phyloP scores from a whole-genome alignment of 1,140 invertebrate species.

The Dreissena polymorpha region DNA sequence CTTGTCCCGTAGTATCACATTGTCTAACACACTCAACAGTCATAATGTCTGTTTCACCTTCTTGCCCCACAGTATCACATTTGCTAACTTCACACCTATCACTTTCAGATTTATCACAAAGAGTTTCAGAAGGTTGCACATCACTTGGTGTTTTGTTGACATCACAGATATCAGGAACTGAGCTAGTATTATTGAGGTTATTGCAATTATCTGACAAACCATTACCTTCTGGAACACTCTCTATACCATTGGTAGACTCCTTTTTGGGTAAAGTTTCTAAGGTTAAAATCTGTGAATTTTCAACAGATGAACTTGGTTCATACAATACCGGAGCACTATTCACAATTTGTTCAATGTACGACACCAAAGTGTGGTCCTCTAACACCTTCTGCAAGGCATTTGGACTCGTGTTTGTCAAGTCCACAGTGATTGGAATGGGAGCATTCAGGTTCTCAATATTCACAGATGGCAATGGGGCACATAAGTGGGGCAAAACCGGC shows the following conservation, averaged over 20 bases:
- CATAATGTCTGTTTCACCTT: not conserved
- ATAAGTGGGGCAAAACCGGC: constrained; percentile 32
- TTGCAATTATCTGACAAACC: not conserved
- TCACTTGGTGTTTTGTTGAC: not conserved
- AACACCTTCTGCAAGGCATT: constrained; percentile 23
- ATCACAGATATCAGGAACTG: not conserved
- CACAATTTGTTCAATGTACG: constrained; percentile 61
- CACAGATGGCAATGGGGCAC: constrained; percentile 28
- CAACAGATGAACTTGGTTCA: too few relatives aligned
- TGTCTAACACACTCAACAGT: constrained; percentile 10
- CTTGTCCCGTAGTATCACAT: not conserved
- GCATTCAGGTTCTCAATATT: constrained; percentile 25
- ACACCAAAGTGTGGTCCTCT: constrained; percentile 44
- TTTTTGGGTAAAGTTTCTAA: too few relatives aligned
- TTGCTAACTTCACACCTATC: not conserved
- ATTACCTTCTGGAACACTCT: not conserved
- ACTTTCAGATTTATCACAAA: not conserved
- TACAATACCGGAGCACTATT: not conserved
- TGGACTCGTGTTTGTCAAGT: constrained; percentile 49
- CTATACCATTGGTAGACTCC: not conserved
- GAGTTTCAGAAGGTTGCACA: not conserved
- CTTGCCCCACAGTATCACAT: not conserved
- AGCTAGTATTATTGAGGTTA: not conserved
- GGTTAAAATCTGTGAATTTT: too few relatives aligned
- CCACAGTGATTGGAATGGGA: constrained; percentile 56